Evolutionary conservation across 1,140 invertebrate genomes (phyloP).

Genomic region (Subanguina moxae): DNA sequence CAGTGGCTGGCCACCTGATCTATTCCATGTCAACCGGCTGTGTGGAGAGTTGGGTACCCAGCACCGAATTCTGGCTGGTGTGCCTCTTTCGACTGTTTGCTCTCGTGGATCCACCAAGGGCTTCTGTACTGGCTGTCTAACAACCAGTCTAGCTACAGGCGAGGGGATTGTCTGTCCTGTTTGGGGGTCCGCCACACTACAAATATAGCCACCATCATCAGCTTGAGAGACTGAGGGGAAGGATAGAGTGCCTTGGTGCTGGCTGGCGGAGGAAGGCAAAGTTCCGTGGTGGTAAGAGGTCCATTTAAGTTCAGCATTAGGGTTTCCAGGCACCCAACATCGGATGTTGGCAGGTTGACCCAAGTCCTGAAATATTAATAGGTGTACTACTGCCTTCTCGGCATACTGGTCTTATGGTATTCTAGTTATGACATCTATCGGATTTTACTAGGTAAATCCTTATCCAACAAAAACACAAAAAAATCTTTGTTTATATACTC

Average conservation of each 20-base stretch:
- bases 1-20: conserved; percentile 33
- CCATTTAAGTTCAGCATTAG: conserved; percentile 50
- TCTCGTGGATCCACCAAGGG: conserved; percentile 52
- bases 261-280: conserved; percentile 46
- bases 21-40: conserved; percentile 29
- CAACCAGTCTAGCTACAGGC: conserved; percentile 43
- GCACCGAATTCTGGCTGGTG: conserved; percentile 48
- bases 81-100: conserved; percentile 47
- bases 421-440: too few relatives aligned
- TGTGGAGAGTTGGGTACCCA: conserved; percentile 48
- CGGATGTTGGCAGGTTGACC: conserved; percentile 47
- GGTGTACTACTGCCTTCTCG: too few relatives aligned
- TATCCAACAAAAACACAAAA: too few relatives aligned
- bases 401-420: too few relatives aligned
- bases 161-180: conserved; percentile 46
- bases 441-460: too few relatives aligned
- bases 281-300: conserved; percentile 20
- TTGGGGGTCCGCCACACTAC: conserved; percentile 34
- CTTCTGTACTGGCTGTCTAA: conserved; percentile 43
- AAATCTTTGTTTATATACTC: too few relatives aligned
- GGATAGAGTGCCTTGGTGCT: conserved; percentile 42
- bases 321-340: conserved; percentile 56
- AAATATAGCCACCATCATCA: conserved; percentile 31
- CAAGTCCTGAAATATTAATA: conserved; percentile 13
- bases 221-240: conserved; percentile 49